Percentiles rank a stretch among this genome's conserved stretches.
Conservation (phyloP, 1,140 invertebrate species). For the Polypedilum pembai region DNA sequence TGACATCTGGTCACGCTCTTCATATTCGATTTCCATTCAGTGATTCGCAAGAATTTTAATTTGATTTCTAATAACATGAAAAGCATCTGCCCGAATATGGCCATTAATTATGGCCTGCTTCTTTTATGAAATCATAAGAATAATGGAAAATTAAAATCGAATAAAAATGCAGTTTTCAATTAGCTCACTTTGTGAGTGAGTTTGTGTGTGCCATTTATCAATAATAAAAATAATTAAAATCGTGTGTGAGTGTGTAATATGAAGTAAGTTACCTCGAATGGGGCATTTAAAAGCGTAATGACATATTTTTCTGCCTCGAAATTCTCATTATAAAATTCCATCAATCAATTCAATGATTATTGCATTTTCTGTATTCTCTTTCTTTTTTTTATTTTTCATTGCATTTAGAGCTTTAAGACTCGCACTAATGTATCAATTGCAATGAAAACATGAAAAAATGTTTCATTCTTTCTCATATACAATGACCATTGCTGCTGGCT, state of each 20-base stretch:
- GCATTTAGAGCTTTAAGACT: background rate
- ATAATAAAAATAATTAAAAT: constrained; percentile 8
- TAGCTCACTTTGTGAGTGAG: background rate
- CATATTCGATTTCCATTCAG: no score
- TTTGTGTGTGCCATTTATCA: constrained; percentile 10
- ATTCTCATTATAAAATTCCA: constrained; percentile 19
- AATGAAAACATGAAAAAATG: constrained; percentile 9
- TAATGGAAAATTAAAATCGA: background rate
- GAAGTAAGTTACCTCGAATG: background rate
- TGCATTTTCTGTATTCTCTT: constrained; percentile 2
- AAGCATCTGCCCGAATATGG: no score
- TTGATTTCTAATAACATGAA: no score
- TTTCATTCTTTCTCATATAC: background rate
- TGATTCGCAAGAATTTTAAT: no score
- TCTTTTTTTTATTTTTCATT: background rate
- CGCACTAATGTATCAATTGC: constrained; percentile 16
- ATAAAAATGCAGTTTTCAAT: constrained; percentile 13
- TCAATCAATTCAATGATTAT: constrained; percentile 19
- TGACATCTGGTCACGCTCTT: no score
- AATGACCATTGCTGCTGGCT: background rate
- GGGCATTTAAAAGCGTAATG: constrained; percentile 2
- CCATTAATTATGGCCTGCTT: no score
- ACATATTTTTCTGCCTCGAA: constrained; percentile 15
- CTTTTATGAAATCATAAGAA: background rate
- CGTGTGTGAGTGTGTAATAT: background rate